Evolutionary conservation across 2,888 invertebrate species (phyloP).

Genomic region (Xestoiulus laeticollis): DNA sequence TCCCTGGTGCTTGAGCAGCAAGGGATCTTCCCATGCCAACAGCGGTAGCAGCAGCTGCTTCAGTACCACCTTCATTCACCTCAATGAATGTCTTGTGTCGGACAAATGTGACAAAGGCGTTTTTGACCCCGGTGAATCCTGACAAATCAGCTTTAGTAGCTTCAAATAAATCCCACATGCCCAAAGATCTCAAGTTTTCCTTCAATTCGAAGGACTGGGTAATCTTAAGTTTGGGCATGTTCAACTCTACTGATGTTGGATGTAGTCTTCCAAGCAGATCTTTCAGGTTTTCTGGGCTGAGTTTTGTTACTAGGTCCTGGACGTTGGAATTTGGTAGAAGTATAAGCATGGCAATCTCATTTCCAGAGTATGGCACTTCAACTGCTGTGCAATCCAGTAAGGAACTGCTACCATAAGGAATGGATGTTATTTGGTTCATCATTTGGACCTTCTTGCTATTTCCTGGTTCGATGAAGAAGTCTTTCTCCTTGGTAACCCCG

Average conservation of each 20-base stretch:
- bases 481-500: conserved; percentile 77
- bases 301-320: neutral
- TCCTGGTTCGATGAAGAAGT: conserved; percentile 71
- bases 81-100: no score
- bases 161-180: no score
- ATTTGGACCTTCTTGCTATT: conserved; percentile 65
- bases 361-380: conserved; percentile 53
- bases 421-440: conserved; percentile 47
- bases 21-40: no score
- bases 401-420: conserved; percentile 6
- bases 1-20: no score
- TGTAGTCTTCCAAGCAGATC: neutral
- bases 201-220: no score
- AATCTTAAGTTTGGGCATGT: conserved; percentile 53
- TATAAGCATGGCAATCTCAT: conserved; percentile 61
- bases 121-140: no score
- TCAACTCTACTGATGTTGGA: conserved; percentile 19
- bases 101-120: no score
- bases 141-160: no score
- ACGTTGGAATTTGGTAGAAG: conserved; percentile 44
- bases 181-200: no score
- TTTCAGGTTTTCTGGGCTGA: neutral
- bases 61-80: no score
- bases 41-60: no score
- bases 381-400: conserved; percentile 51